Percentiles rank a stretch among this genome's conserved stretches.
Evolutionary conservation across 2,113 vertebrate genomes (phyloP).

Genomic region (Aythya baeri): DNA sequence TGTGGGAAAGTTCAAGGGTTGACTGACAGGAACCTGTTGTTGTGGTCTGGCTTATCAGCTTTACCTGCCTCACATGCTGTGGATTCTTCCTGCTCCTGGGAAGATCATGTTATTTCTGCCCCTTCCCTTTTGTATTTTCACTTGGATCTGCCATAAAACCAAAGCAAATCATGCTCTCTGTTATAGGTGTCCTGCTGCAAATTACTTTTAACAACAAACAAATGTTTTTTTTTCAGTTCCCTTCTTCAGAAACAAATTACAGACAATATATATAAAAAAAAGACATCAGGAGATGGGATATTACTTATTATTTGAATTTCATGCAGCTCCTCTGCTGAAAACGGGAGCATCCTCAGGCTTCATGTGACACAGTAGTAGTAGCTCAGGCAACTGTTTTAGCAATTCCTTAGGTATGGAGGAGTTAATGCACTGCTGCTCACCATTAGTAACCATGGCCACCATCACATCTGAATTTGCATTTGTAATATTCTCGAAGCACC

Average conservation of each 20-base stretch:
- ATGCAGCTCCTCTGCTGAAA: background rate
- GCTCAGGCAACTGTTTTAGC: background rate
- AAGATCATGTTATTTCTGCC: background rate
- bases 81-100: background rate
- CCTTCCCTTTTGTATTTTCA: background rate
- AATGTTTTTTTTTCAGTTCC: too few relatives aligned
- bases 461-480: background rate
- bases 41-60: background rate
- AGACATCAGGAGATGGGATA: background rate
- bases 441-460: background rate
- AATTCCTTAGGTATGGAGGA: background rate
- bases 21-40: background rate
- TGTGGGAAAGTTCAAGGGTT: background rate
- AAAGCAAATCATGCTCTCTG: background rate
- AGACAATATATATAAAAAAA: background rate
- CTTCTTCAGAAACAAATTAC: background rate
- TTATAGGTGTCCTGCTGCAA: background rate
- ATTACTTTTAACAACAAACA: background rate
- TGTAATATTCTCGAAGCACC: background rate
- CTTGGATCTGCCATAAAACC: background rate
- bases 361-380: background rate
- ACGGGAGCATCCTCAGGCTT: background rate
- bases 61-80: background rate
- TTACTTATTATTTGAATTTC: background rate
- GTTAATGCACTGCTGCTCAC: background rate